Evolutionary conservation across 2,113 vertebrate species (phyloP), one percentile per base, ranked within the genome.

Genomic region (Calypte anna): DNA sequence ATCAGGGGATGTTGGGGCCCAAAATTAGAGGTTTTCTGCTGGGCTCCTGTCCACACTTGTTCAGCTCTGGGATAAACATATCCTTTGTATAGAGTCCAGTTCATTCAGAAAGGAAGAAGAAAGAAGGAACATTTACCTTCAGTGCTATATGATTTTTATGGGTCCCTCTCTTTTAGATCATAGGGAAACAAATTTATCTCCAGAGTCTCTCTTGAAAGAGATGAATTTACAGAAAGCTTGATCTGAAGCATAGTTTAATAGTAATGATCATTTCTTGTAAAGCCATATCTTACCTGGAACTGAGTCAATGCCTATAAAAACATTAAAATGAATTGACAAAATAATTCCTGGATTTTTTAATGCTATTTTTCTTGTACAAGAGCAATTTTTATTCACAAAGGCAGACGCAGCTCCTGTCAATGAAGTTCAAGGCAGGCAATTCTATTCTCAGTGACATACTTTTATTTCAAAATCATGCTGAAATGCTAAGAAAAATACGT

Each of bases 31-130:
- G 5, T 31, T 74, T 86, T 70, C 55, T 70, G 23, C 15, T 15
- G 2, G 10, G 84, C 62, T 94, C 43, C 76, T 6, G 4, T 64
- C 74, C 72, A 36, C 28, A 24, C 57, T 78, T 86, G 76, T 88
- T 93, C 95, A 93, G 54, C 80, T 66, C 25, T 94, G 96, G 90
- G 63, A 91, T 96, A 96, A 97, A 96, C 68, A 97, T 24, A 93
- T 58, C 67, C 50, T 48, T 75, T 72, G 44, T 83, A 81, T 4
- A 51, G 18, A 68, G 33, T 28, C 13, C 50, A 27, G 44, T 80
- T 75, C 50, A 9, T 78, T 38, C 48, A 72, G 73, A 55, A 88
- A 54, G 17, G 13, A 15, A 75, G 81, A 75, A 1, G 7, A 75
- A 88, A 66, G 20, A 73, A 83, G 33, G 55, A 90, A 66, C 55